Evolutionary conservation across 2,113 vertebrate species (phyloP).

Genomic region (Euleptes europaea): DNA sequence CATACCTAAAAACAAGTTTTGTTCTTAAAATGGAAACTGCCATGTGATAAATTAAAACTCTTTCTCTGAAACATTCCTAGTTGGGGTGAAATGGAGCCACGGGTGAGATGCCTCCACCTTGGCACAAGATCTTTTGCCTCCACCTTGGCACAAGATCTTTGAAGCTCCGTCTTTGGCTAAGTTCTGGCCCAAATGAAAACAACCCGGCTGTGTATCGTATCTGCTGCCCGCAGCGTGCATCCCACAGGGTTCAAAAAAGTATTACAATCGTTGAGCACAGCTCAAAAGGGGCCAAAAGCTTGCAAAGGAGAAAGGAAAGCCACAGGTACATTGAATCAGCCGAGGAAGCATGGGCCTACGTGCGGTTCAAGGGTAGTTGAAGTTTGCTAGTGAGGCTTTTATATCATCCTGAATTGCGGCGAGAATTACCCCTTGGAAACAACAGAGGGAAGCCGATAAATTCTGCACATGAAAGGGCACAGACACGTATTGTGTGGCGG

Average conservation of each 20-base stretch:
- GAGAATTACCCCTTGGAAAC: neutral
- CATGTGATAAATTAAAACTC: no score
- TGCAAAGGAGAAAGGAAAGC: neutral
- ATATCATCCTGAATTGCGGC: neutral
- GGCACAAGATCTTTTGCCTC: neutral
- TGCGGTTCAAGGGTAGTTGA: neutral
- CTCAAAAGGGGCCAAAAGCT: neutral
- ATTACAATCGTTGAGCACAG: neutral
- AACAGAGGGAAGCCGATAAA: neutral
- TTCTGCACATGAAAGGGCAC: neutral
- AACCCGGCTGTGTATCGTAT: neutral
- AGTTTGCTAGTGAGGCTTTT: neutral
- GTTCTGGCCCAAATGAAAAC: neutral
- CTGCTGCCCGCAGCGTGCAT: no score
- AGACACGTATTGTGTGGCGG: neutral
- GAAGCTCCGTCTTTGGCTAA: neutral
- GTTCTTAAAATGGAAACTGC: no score
- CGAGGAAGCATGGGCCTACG: neutral
- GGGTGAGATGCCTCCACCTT: no score
- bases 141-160: neutral
- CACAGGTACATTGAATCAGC: neutral
- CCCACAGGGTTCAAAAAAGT: neutral
- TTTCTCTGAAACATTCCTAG: no score
- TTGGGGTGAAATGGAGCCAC: no score
- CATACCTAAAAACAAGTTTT: no score